Base-by-base conservation (phyloP, 2,888 invertebrate genomes). In the Cryptus armator region DNA sequence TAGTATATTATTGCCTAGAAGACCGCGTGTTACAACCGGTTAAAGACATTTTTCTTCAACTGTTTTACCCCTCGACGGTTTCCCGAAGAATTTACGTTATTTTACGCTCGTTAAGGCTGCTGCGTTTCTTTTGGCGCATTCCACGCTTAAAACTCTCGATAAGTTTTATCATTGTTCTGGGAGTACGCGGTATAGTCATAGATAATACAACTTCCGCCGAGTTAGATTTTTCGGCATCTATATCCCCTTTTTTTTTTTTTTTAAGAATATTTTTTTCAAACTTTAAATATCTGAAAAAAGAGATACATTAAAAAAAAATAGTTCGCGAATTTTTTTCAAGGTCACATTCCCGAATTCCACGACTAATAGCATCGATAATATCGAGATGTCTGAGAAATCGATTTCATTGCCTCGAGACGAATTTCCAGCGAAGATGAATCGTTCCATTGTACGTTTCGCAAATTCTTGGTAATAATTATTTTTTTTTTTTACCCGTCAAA, bases 1-100 rank as follows among this genome's bases (percentile, higher is more conserved):
- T 82, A 76, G 66, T 83, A 83, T 67, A 83, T 85, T 85, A 85
- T 85, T 80, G 76, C 85, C 62, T n/a, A 16, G 75, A 79, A 71
- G 71, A 76, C 82, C 67, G 51, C 78, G 59, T 59, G 71, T 79
- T 71, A 59, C 64, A 79, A 75, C 75, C 70, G 24, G 70, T 48
- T 9, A 56, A 59, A 82, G 75, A 51, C 75, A 82, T 85, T 85
- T 85, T 85, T 32, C 70, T 56, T 62, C 75, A 32, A 70, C 51
- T 59, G 43, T 46, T 75, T 74, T 80, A 72, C 66, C 67, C 68
- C 67, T 46, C 48, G 14, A 64, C 14, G 53, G 9, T 37, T 48
- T 56, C 24, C 19, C 37, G n/a, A 4, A 44, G 46, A 43, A 43
- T 67, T 51, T 62, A 64, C 10, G 3, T 24, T 37, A n/a, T 67